Evolutionary conservation across 2,797 vertebrate species (phyloP).

Genomic region (Pipistrellus pygmaeus): DNA sequence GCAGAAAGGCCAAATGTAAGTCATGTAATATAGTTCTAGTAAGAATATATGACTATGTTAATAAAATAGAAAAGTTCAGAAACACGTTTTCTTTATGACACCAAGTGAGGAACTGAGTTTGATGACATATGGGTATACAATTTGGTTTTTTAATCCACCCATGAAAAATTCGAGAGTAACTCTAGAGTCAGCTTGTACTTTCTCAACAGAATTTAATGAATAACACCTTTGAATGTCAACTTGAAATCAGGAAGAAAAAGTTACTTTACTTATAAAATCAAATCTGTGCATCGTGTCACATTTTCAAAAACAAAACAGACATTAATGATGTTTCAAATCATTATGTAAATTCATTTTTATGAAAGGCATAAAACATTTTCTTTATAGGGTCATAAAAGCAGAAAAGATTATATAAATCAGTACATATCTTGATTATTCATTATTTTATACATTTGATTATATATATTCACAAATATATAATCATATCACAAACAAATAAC

Average conservation of each 20-base stretch:
- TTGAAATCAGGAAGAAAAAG: conserved; percentile 44
- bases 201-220: conserved; percentile 34
- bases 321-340: conserved; percentile 13
- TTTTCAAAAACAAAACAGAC: conserved; percentile 50
- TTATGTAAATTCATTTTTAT: conserved; percentile 33
- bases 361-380: conserved; percentile 17
- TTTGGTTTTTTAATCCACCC: conserved; percentile 4
- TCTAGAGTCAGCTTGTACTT: background rate
- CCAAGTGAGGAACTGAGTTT: conserved; percentile 20
- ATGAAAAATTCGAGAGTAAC: conserved; percentile 33
- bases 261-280: conserved; percentile 42
- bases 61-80: conserved; percentile 17
- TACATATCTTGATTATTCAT: background rate
- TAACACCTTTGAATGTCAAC: conserved; percentile 40
- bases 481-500: conserved; percentile 35
- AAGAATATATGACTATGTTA: conserved; percentile 4
- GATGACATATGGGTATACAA: background rate
- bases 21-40: conserved; percentile 9
- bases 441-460: background rate
- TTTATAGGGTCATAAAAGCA: conserved; percentile 42
- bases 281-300: conserved; percentile 15
- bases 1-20: background rate
- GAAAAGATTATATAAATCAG: conserved; percentile 32
- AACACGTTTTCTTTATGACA: conserved; percentile 44
- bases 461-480: conserved; percentile 50